Base-by-base conservation (phyloP, 2,797 vertebrate species). In the Anguilla pacifica region DNA sequence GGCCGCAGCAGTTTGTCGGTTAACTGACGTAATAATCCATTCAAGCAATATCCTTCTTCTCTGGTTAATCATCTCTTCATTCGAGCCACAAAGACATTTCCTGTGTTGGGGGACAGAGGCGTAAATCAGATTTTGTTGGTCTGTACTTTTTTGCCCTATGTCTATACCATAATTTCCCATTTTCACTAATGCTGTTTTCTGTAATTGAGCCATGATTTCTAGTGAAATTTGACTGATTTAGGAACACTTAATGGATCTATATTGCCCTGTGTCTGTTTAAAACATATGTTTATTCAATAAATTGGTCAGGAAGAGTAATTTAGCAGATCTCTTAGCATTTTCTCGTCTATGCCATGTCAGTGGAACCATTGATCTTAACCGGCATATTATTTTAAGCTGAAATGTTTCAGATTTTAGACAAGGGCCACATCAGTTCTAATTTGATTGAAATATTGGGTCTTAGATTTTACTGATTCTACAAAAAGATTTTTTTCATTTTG, bases 1-100 rank as follows among this genome's bases (percentile, higher is more conserved):
- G 84, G 88, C 55, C 88, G 89, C 49, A 83, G 43, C 51, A 82
- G 72, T 70, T 82, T 86, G 90, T 87, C 70, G 87, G 89, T 35
- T 31, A 90, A 87, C 90, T 84, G 39, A 88, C 19, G 91, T 88
- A 87, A 49, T 72, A 72, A 84, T 86, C 61, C 6, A 28, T 55
- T 55, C 84, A n/a, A 31, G 64, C 31, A 86, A 64, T 11, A 51
- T 39, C 9, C 2, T 17, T 46, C 31, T 53, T 19, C 11, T 9
- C 74, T 57, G 31, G 13, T 83, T 86, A 89, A 10, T 82, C 70
- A 81, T 83, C 83, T 72, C 46, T 35, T 59, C 35, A 19, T 70
- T 46, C 43, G 6, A 43, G 35, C 15, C 22, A n/a, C 3, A 17
- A 35, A 11, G 35, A 43, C 5, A 17, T 57, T 28, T 72, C 9